phyloP scores from a whole-genome alignment of 2,797 vertebrate species.

The Sebastes miniatus region DNA sequence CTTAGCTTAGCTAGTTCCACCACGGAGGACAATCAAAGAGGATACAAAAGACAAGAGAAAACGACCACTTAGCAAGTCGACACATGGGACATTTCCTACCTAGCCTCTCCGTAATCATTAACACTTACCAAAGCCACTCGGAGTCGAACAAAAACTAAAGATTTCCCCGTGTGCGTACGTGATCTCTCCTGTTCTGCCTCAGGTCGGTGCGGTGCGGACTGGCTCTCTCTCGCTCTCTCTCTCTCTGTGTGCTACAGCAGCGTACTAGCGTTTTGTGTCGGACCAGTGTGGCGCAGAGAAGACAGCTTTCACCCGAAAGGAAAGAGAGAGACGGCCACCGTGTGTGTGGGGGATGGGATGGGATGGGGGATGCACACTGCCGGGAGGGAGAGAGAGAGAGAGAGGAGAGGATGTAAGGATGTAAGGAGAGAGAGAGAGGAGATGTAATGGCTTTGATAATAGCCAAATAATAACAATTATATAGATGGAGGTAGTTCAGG shows the following conservation, averaged over 20 bases:
- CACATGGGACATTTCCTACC: slow-evolving; percentile 36
- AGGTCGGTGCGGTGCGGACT: slow-evolving; percentile 55
- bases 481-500: not conserved
- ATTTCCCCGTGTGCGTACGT: slow-evolving; percentile 28
- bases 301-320: slow-evolving; percentile 70
- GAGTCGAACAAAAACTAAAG: slow-evolving; percentile 30
- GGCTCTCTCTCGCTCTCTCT: slow-evolving; percentile 34
- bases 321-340: slow-evolving; percentile 64
- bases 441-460: slow-evolving; percentile 25
- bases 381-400: slow-evolving; percentile 62
- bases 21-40: slow-evolving; percentile 75
- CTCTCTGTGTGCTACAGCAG: slow-evolving; percentile 39
- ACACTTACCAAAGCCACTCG: slow-evolving; percentile 68
- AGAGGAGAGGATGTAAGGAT: slow-evolving; percentile 59
- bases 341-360: slow-evolving; percentile 55
- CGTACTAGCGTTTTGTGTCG: slow-evolving; percentile 45
- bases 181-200: slow-evolving; percentile 42
- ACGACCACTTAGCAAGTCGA: slow-evolving; percentile 47
- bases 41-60: slow-evolving; percentile 5
- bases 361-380: slow-evolving; percentile 80
- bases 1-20: slow-evolving; percentile 66
- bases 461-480: not conserved
- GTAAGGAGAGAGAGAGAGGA: slow-evolving; percentile 37
- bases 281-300: slow-evolving; percentile 71
- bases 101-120: slow-evolving; percentile 21